Percentiles rank a stretch among this genome's conserved stretches.
phyloP scores from a whole-genome alignment of 2,888 invertebrate genomes.

The Lithophane socia region DNA sequence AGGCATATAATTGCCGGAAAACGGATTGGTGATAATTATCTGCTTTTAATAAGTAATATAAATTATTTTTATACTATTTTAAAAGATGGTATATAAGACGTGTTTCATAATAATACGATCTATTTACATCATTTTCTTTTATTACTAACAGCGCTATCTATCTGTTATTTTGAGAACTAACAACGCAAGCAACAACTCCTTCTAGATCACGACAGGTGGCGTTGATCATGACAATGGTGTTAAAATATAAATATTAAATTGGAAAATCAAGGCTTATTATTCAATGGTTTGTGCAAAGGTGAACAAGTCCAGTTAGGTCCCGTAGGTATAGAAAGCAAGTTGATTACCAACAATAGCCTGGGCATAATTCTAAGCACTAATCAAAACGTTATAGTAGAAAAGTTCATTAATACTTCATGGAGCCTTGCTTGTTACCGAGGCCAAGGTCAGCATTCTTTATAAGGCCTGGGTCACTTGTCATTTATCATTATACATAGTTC shows the following conservation, averaged over 20 bases:
- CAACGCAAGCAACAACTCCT: not conserved
- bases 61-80: not conserved
- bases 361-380: not conserved
- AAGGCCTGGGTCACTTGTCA: conserved; percentile 14
- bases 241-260: not conserved
- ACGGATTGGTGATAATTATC: not conserved
- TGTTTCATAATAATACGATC: not conserved
- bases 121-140: not conserved
- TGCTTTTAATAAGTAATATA: not conserved
- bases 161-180: not conserved
- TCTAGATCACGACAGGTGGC: conserved; percentile 9
- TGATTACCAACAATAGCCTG: no score
- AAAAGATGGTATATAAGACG: not conserved
- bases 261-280: not conserved
- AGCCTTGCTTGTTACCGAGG: not conserved
- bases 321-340: not conserved
- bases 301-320: not conserved
- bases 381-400: not conserved
- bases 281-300: not conserved
- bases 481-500: conserved; percentile 1
- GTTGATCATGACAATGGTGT: not conserved
- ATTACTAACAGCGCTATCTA: conserved; percentile 3
- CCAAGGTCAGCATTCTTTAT: not conserved
- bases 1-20: not conserved
- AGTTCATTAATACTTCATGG: not conserved